Conservation (phyloP, 2,113 vertebrate genomes). For the Catharus bicknelli region DNA sequence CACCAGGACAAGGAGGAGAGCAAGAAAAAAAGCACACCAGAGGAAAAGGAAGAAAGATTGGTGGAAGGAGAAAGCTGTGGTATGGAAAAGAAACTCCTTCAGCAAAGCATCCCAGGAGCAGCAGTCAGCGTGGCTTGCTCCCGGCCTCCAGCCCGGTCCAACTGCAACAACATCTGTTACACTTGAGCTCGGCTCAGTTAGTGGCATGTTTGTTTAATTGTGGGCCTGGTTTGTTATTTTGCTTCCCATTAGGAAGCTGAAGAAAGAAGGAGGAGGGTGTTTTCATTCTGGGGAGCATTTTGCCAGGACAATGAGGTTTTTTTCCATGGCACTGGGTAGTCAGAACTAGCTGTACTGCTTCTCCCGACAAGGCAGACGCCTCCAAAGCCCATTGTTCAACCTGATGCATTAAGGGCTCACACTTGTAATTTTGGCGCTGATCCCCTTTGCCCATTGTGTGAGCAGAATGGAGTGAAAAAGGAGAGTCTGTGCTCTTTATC, state of each 20-base stretch:
- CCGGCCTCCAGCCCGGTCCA: conserved; percentile 14
- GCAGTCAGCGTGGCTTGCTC: background rate
- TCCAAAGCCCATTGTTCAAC: conserved; percentile 73
- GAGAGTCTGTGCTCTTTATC: conserved; percentile 69
- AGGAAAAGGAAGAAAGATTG: background rate
- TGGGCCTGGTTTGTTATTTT: conserved; percentile 72
- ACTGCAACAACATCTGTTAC: conserved; percentile 73
- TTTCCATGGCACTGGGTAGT: conserved; percentile 60
- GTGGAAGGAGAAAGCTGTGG: background rate
- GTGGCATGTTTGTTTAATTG: conserved; percentile 75
- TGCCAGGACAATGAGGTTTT: conserved; percentile 67
- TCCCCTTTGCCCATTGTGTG: conserved; percentile 69
- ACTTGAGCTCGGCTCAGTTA: conserved; percentile 62
- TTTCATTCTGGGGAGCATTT: conserved; percentile 68
- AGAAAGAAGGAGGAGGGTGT: conserved; percentile 73
- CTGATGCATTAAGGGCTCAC: conserved; percentile 73
- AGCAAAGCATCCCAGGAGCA: background rate
- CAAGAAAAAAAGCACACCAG: background rate
- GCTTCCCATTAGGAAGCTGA: conserved; percentile 75
- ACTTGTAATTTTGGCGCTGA: conserved; percentile 74
- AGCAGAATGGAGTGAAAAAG: conserved; percentile 72
- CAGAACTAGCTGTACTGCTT: conserved; percentile 71
- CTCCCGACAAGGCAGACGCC: conserved; percentile 63
- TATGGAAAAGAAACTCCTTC: background rate
- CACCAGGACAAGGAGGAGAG: background rate